phyloP scores from a whole-genome alignment of 1,140 invertebrate genomes.

The Microplitis mediator region DNA sequence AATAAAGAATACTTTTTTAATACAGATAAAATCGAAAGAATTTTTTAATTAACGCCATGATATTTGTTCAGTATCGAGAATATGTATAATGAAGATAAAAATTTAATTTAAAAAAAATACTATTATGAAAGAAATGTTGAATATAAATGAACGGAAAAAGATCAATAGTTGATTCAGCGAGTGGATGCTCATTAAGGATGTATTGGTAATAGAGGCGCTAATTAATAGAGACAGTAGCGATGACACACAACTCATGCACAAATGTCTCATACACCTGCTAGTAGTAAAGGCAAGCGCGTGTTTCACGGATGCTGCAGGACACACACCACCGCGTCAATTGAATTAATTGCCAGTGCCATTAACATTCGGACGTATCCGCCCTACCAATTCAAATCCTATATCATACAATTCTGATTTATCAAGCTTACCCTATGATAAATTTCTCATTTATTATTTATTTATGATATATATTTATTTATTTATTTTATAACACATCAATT shows the following conservation, averaged over 20 bases:
- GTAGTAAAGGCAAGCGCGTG: constrained; percentile 26
- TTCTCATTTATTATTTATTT: neutral
- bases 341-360: constrained; percentile 45
- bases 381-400: constrained; percentile 1
- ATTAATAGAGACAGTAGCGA: constrained; percentile 44
- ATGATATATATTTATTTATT: neutral
- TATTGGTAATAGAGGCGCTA: constrained; percentile 37
- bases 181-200: constrained; percentile 20
- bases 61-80: neutral
- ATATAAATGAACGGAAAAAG: constrained; percentile 2
- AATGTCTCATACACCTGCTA: constrained; percentile 40
- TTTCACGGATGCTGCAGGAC: constrained; percentile 32
- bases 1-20: too few relatives aligned
- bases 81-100: neutral
- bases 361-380: constrained; percentile 21
- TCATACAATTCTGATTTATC: neutral
- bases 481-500: too few relatives aligned
- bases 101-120: neutral
- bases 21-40: too few relatives aligned
- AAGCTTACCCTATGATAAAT: neutral
- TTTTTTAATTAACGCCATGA: neutral
- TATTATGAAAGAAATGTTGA: neutral
- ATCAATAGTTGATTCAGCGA: constrained; percentile 12
- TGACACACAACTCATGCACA: constrained; percentile 36
- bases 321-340: constrained; percentile 44